phyloP scores from a whole-genome alignment of 2,113 vertebrate species.

The Amphiprion percula region DNA sequence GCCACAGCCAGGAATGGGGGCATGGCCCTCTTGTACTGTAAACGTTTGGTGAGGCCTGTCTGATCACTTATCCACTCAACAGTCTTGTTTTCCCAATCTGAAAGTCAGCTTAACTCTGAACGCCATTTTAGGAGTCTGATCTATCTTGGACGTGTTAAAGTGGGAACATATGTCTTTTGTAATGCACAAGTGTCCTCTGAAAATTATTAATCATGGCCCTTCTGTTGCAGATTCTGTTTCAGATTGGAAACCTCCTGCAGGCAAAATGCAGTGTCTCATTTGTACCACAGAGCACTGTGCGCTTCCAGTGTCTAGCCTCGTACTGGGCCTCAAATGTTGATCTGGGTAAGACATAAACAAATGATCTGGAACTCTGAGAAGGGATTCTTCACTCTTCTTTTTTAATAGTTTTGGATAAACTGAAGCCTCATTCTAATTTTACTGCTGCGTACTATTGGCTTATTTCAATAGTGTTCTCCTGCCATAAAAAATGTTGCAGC shows the following conservation, averaged over 20 bases:
- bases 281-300: slow-evolving; percentile 77
- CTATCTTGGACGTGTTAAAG: slow-evolving; percentile 15
- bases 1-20: slow-evolving; percentile 92
- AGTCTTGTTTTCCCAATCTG: background rate
- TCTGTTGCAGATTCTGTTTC: slow-evolving; percentile 82
- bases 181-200: slow-evolving; percentile 15
- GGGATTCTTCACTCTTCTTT: background rate
- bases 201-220: slow-evolving; percentile 58
- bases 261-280: slow-evolving; percentile 81
- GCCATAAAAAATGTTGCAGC: background rate
- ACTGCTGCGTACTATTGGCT: background rate
- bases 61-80: background rate
- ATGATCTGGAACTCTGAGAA: background rate
- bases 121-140: background rate
- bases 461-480: background rate
- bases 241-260: slow-evolving; percentile 82
- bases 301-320: slow-evolving; percentile 80
- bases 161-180: slow-evolving; percentile 47
- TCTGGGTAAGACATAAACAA: slow-evolving; percentile 71
- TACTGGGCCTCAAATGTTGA: slow-evolving; percentile 84
- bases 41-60: slow-evolving; percentile 71
- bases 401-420: background rate
- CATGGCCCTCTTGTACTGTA: slow-evolving; percentile 82
- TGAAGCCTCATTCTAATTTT: background rate
- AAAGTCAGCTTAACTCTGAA: slow-evolving; percentile 5